phyloP scores from a whole-genome alignment of 92 coral and sea anemone species.

The Porites evermanni region DNA sequence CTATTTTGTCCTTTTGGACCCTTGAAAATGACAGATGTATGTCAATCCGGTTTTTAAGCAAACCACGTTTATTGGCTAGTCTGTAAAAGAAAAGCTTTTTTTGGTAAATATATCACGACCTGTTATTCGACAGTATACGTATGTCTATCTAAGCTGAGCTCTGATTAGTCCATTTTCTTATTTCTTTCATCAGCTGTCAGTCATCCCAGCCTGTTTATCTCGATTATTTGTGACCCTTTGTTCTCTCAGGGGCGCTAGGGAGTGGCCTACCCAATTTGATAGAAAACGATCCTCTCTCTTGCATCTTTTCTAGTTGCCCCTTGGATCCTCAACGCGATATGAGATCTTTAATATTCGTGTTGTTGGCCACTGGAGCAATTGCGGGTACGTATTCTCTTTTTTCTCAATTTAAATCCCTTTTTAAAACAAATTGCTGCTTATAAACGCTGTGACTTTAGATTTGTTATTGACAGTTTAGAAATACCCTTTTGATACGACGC shows the following conservation, averaged over 20 bases:
- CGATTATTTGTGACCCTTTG: constrained; percentile 29
- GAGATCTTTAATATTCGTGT: constrained; percentile 76
- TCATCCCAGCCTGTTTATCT: constrained; percentile 8
- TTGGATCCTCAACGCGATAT: constrained; percentile 67
- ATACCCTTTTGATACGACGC: no score
- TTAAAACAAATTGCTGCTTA: not conserved
- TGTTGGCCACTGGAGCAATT: constrained; percentile 97
- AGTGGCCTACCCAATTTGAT: constrained; percentile 23
- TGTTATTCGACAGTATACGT: constrained; percentile 5
- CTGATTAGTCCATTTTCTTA: not conserved
- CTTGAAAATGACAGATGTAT: constrained; percentile 12
- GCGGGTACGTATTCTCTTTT: constrained; percentile 80
- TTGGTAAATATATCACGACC: not conserved
- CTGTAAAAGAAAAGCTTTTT: not conserved
- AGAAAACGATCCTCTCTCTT: not conserved
- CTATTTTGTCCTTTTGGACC: constrained; percentile 32
- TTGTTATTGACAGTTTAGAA: not conserved
- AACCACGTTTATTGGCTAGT: constrained; percentile 20
- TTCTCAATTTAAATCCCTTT: not conserved
- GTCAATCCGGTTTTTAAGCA: not conserved
- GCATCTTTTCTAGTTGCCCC: constrained; percentile 7
- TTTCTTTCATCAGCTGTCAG: not conserved
- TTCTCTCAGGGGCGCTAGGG: constrained; percentile 31
- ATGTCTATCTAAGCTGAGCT: not conserved
- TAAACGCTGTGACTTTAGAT: not conserved